Evolutionary conservation across 2,797 vertebrate genomes (phyloP).

Genomic region (Lindbergichthys nudifrons): DNA sequence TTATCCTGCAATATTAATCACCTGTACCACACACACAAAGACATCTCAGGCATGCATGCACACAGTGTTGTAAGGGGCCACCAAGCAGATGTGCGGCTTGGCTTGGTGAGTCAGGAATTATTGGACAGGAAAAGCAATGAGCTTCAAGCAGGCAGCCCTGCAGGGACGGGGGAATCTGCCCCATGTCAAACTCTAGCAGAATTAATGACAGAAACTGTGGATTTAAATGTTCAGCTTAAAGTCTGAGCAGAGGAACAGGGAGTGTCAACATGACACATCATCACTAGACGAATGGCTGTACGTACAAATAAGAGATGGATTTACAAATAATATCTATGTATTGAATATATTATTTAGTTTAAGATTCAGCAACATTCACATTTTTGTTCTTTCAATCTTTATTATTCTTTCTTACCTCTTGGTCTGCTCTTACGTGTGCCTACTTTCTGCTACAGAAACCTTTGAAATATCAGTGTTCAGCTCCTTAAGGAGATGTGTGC

Average conservation of each 20-base stretch:
- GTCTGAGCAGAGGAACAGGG: background rate
- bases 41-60: slow-evolving; percentile 17
- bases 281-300: background rate
- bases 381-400: too few relatives aligned
- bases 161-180: slow-evolving; percentile 56
- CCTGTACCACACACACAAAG: slow-evolving; percentile 39
- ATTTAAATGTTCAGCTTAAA: slow-evolving; percentile 32
- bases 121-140: slow-evolving; percentile 49
- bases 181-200: slow-evolving; percentile 56
- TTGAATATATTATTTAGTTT: background rate
- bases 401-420: too few relatives aligned
- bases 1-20: slow-evolving; percentile 80
- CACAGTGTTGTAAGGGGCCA: slow-evolving; percentile 45
- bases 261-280: slow-evolving; percentile 15
- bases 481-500: too few relatives aligned
- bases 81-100: slow-evolving; percentile 70
- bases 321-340: background rate
- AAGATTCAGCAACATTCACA: too few relatives aligned
- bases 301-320: background rate
- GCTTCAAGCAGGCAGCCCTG: slow-evolving; percentile 37
- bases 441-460: too few relatives aligned
- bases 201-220: slow-evolving; percentile 50
- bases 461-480: too few relatives aligned
- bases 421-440: too few relatives aligned
- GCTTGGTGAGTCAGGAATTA: slow-evolving; percentile 58